Conservation (phyloP, 2,888 invertebrate genomes). For the Drepana falcataria region DNA sequence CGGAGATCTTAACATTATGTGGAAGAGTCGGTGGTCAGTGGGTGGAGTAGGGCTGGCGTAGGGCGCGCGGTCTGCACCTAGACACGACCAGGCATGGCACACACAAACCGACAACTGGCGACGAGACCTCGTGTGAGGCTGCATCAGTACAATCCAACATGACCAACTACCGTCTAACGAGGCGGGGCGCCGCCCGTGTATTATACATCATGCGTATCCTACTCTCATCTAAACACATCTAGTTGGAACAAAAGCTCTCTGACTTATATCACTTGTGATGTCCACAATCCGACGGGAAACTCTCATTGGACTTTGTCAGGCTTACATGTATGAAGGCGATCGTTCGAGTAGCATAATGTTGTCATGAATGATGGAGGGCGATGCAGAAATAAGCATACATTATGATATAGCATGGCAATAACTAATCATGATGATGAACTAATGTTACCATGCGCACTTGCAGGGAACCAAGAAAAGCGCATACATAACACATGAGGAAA, state of each 20-base stretch:
- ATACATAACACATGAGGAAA: conserved; percentile 24
- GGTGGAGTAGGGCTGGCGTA: not conserved
- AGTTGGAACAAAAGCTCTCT: conserved; percentile 47
- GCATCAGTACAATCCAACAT: conserved; percentile 22
- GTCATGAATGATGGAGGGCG: conserved; percentile 22
- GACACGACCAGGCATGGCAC: conserved; percentile 46
- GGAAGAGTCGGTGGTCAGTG: not conserved
- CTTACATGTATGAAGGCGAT: not conserved
- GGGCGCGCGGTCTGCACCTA: conserved; percentile 24
- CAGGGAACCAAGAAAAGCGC: conserved; percentile 27
- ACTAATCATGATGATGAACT: conserved; percentile 24
- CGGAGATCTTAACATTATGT: too few species aligned
- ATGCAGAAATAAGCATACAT: conserved; percentile 23
- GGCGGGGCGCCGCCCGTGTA: conserved; percentile 47
- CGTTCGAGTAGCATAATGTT: not conserved
- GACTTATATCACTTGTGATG: conserved; percentile 20
- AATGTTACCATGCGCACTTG: conserved; percentile 26
- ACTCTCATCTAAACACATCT: conserved; percentile 49
- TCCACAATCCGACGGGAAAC: not conserved
- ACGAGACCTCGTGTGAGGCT: conserved; percentile 25
- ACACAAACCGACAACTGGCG: conserved; percentile 44
- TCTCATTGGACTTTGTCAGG: conserved; percentile 2
- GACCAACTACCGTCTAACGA: conserved; percentile 51
- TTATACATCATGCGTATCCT: conserved; percentile 60
- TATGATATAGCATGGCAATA: conserved; percentile 27